A percentile compares a stretch with the other conserved stretches of the same genome.
phyloP scores from a whole-genome alignment of 1,140 invertebrate genomes.

The Lamellibrachia luymesi region DNA sequence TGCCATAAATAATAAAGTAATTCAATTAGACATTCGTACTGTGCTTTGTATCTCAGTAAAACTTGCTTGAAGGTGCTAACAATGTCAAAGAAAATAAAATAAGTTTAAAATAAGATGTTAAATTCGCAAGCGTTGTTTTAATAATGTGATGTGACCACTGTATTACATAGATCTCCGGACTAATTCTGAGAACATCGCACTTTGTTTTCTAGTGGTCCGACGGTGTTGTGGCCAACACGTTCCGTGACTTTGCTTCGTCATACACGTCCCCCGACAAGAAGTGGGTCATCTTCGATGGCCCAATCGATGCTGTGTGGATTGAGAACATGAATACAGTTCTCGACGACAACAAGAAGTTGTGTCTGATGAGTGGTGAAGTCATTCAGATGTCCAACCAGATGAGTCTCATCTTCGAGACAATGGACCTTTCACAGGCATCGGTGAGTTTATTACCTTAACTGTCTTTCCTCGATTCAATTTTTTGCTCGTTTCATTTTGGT shows the following conservation, averaged over 20 bases:
- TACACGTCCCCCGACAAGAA: constrained; percentile 53
- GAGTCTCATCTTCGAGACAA: constrained; percentile 59
- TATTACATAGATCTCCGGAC: too few relatives aligned
- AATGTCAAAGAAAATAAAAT: too few relatives aligned
- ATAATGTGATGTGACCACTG: too few relatives aligned
- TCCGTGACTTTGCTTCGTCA: constrained; percentile 55
- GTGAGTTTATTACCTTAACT: constrained; percentile 37
- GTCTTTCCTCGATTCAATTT: too few relatives aligned
- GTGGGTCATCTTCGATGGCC: constrained; percentile 59
- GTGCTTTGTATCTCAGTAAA: too few relatives aligned
- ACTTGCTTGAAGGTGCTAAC: too few relatives aligned
- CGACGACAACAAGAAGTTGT: constrained; percentile 60
- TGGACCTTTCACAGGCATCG: constrained; percentile 63
- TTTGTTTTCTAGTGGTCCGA: constrained; percentile 52
- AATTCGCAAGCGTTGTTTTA: too few relatives aligned
- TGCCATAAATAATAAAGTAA: too few relatives aligned
- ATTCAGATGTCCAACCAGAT: constrained; percentile 58
- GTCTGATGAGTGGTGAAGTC: constrained; percentile 59
- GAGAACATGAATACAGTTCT: constrained; percentile 61
- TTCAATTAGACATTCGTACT: too few relatives aligned
- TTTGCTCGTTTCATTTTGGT: too few relatives aligned
- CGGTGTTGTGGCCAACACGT: constrained; percentile 63
- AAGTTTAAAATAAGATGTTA: too few relatives aligned
- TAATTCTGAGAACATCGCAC: too few relatives aligned
- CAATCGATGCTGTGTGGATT: constrained; percentile 59